Evolutionary conservation across 92 coral and sea anemone genomes (phyloP), one percentile per base, ranked within the genome.

Genomic region (Epizoanthus ramosus): DNA sequence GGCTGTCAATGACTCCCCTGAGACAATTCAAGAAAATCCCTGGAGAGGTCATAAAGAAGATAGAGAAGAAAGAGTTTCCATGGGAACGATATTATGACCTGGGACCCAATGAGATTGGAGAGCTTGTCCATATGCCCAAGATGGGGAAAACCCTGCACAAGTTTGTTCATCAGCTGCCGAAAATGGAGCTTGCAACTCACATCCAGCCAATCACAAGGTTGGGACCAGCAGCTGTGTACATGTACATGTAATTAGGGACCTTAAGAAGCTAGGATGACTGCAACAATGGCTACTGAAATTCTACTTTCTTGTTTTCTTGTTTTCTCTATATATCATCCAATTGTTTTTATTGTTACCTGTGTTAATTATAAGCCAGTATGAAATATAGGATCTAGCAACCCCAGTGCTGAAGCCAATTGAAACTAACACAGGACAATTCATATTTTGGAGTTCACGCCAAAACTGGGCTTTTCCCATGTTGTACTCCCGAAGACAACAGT

Each of bases 1-100:
- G 99, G 99, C 88, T 96, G 43, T 96, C 99, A 9, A 96, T 96
- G 99, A 90, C 98, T 63, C 99, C 99, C 31, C 83, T 96, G 68
- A 93, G 99, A 16, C 99, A 96, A 84, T 96, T 96, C 88, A 96
- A 94, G 87, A 96, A 96, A 75, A 96, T 96, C 65, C 99, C 99
- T 8, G 91, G 87, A 91, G 99, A 96, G 50, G 99, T 96, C 15
- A 92, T 96, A 75, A 96, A 96, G 97, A 92, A 95, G 79, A 96
- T 96, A 31, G 99, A 96, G 82, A 96, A 96, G 93, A 96, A 96
- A 73, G 99, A 96, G 50, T 96, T 96, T 80, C 99, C 99, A 5
- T 96, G 99, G 99, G 99, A 96, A 59, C 85, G 99, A 18, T 96
- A 94, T 85, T 96, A 96, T 85, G 99, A 96, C 67, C 75, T 96